phyloP scores from a whole-genome alignment of 2,797 vertebrate species.

The Scyliorhinus canicula region DNA sequence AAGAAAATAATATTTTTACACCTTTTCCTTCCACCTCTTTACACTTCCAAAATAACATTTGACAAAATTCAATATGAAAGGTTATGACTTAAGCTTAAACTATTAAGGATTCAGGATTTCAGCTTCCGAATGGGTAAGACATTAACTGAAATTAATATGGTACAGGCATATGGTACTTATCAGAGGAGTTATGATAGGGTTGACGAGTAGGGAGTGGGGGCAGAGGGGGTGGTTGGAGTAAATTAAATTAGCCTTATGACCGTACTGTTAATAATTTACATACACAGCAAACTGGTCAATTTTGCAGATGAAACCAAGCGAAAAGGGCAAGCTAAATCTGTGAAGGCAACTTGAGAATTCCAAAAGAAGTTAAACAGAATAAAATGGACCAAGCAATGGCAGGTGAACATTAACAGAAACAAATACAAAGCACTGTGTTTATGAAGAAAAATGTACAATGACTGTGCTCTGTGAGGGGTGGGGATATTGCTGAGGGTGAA shows the following conservation, averaged over 20 bases:
- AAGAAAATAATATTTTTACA: background rate
- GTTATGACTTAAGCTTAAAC: background rate
- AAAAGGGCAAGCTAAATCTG: background rate
- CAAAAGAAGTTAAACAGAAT: background rate
- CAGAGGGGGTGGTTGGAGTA: background rate
- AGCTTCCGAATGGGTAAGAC: background rate
- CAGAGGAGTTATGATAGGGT: background rate
- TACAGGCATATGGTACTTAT: background rate
- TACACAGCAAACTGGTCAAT: background rate
- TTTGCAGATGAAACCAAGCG: background rate
- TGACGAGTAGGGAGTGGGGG: too few relatives aligned
- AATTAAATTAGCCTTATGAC: background rate
- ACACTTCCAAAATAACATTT: background rate
- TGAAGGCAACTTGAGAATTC: background rate
- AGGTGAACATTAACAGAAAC: background rate
- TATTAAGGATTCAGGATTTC: background rate
- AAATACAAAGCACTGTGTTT: background rate
- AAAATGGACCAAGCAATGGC: background rate
- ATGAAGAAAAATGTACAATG: background rate
- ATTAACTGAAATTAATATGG: too few relatives aligned
- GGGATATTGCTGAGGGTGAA: background rate
- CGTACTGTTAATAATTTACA: background rate
- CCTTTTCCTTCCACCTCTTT: background rate
- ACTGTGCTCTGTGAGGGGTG: too few relatives aligned
- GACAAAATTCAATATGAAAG: background rate